These are phyloP conservation scores for Glossophaga mutica DNA, from an alignment of 2,797 vertebrate species.

Conservation along the genomic window DNA sequence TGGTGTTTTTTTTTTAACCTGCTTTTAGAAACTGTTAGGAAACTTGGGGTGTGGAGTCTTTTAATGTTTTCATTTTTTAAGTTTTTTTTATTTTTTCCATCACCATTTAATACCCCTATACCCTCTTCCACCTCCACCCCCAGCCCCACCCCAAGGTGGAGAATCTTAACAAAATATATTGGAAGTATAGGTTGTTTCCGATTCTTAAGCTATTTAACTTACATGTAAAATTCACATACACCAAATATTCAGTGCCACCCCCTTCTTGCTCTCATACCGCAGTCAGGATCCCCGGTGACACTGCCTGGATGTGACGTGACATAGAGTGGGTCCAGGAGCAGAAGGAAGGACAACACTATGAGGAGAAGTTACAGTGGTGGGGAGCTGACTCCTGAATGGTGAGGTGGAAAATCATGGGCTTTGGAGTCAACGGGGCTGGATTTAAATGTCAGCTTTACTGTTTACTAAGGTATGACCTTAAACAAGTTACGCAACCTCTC, in stretches of 20 bases:
- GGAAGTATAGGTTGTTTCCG: not conserved
- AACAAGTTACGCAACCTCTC: not conserved
- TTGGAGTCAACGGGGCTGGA: not conserved
- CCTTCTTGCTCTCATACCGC: not conserved
- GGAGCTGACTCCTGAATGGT: not conserved
- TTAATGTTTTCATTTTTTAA: too few species aligned
- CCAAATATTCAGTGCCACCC: not conserved
- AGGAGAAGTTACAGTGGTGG: not conserved
- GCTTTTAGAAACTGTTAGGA: constrained; percentile 1
- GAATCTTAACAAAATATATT: not conserved
- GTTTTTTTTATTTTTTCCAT: too few species aligned
- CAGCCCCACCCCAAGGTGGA: not conserved
- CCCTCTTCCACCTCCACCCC: too few species aligned
- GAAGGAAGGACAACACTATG: not conserved
- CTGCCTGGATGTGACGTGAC: not conserved
- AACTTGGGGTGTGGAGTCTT: not conserved
- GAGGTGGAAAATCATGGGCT: not conserved
- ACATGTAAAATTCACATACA: not conserved
- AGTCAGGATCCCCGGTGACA: not conserved
- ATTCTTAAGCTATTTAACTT: not conserved
- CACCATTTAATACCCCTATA: too few species aligned
- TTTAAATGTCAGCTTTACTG: not conserved
- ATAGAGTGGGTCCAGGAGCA: not conserved
- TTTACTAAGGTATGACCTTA: not conserved
- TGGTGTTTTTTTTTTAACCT: not conserved